These are phyloP conservation scores for Coranthus polyacanthus DNA, from an alignment of 2,797 vertebrate species.

Conservation along the genomic window DNA sequence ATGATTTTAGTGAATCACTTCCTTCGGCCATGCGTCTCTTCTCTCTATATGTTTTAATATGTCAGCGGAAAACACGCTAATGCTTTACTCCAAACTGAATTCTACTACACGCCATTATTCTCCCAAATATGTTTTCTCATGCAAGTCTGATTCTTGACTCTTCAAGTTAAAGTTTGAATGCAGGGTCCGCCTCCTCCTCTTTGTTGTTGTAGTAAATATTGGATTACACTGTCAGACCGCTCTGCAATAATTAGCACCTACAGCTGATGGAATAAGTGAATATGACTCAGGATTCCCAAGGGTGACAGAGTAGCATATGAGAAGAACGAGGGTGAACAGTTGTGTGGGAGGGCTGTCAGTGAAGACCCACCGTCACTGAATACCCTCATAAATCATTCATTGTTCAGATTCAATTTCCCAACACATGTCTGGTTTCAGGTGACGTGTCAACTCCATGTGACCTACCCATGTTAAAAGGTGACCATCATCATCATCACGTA, in stretches of 20 bases:
- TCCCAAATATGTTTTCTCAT: background rate
- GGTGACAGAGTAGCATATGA: constrained; percentile 45
- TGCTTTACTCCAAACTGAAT: background rate
- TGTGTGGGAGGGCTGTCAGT: constrained; percentile 40
- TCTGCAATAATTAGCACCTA: constrained; percentile 39
- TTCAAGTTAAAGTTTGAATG: background rate
- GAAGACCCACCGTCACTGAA: constrained; percentile 32
- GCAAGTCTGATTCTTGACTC: background rate
- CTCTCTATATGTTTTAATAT: no score
- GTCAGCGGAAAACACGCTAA: no score
- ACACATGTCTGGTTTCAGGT: constrained; percentile 67
- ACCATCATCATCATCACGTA: constrained; percentile 12
- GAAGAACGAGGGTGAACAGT: constrained; percentile 18
- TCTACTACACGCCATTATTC: background rate
- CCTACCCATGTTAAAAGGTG: constrained; percentile 46
- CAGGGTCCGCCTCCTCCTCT: constrained; percentile 3
- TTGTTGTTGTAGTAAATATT: constrained; percentile 29
- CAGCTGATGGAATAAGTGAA: constrained; percentile 39
- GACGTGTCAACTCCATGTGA: constrained; percentile 62
- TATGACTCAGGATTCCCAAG: constrained; percentile 42
- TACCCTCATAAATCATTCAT: constrained; percentile 76
- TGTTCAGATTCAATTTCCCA: constrained; percentile 55
- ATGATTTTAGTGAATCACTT: no score
- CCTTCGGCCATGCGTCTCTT: no score
- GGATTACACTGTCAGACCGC: constrained; percentile 26